A percentile compares a stretch with the other conserved stretches of the same genome.
Conservation (phyloP, 1,140 invertebrate genomes). For the Lysiphlebus fabarum region DNA sequence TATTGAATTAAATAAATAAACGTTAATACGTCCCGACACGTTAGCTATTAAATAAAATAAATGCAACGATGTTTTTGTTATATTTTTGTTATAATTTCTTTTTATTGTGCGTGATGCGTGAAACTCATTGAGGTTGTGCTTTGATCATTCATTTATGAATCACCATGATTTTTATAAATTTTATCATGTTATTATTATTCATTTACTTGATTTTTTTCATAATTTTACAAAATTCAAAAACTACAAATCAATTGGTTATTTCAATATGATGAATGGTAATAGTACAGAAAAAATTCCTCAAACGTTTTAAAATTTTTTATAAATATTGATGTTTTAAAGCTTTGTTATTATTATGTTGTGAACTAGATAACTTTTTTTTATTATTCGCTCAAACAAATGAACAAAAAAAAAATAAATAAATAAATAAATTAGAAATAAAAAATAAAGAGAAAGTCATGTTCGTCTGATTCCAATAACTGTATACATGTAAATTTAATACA, state of each 20-base stretch:
- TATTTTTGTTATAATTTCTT: slow-evolving; percentile 46
- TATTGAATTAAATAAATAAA: slow-evolving; percentile 30
- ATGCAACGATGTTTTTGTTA: slow-evolving; percentile 36
- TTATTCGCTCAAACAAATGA: slow-evolving; percentile 38
- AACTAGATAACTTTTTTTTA: slow-evolving; percentile 35
- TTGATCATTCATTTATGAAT: slow-evolving; percentile 14
- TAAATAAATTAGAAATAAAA: slow-evolving; percentile 16
- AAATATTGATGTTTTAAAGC: slow-evolving; percentile 43
- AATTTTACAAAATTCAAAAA: no score
- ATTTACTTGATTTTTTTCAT: no score
- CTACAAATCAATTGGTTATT: no score
- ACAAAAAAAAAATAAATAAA: not conserved
- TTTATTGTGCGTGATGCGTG: slow-evolving; percentile 17
- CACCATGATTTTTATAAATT: slow-evolving; percentile 1
- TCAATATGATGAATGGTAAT: slow-evolving; percentile 1
- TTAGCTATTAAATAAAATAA: slow-evolving; percentile 46
- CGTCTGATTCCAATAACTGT: slow-evolving; percentile 31
- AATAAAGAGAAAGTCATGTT: slow-evolving; percentile 35
- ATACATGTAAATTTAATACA: slow-evolving; percentile 27
- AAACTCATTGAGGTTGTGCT: not conserved
- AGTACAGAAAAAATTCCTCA: not conserved
- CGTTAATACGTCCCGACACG: slow-evolving; percentile 37
- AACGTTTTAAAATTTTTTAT: slow-evolving; percentile 16
- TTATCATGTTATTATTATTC: not conserved
- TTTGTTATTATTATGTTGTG: slow-evolving; percentile 52